Conservation (phyloP, 2,113 vertebrate species). For the Diphyllodes magnificus region DNA sequence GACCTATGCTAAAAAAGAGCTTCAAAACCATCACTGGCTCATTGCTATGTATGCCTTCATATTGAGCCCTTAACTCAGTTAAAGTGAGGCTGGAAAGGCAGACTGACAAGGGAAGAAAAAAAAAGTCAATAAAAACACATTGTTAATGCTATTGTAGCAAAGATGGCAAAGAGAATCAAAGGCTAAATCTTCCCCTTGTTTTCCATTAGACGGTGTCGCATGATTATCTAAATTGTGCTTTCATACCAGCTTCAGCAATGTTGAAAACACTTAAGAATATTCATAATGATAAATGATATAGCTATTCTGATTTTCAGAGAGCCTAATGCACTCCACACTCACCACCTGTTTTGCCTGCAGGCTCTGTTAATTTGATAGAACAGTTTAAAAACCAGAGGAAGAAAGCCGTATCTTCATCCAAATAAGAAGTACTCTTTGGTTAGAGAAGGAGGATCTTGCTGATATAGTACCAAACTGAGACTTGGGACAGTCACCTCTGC, state of each 20-base stretch:
- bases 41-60: not conserved
- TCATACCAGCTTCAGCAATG: not conserved
- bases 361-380: not conserved
- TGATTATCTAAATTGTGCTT: not conserved
- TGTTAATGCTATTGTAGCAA: not conserved
- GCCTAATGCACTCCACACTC: not conserved
- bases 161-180: not conserved
- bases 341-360: not conserved
- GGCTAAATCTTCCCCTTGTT: not conserved
- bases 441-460: not conserved
- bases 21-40: not conserved
- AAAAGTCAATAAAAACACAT: not conserved
- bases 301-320: not conserved
- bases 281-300: not conserved
- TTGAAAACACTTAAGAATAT: conserved; percentile 4
- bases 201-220: not conserved
- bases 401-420: not conserved
- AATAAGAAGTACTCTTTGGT: not conserved
- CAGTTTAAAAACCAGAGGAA: not conserved
- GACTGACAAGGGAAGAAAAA: not conserved
- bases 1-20: not conserved
- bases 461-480: not conserved
- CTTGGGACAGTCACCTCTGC: not conserved
- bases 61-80: not conserved
- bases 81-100: not conserved